Percentiles rank a stretch among this genome's conserved stretches.
These are phyloP conservation scores for Manis crassicaudata DNA, from an alignment of 2,797 vertebrate species.

Conservation along the genomic window DNA sequence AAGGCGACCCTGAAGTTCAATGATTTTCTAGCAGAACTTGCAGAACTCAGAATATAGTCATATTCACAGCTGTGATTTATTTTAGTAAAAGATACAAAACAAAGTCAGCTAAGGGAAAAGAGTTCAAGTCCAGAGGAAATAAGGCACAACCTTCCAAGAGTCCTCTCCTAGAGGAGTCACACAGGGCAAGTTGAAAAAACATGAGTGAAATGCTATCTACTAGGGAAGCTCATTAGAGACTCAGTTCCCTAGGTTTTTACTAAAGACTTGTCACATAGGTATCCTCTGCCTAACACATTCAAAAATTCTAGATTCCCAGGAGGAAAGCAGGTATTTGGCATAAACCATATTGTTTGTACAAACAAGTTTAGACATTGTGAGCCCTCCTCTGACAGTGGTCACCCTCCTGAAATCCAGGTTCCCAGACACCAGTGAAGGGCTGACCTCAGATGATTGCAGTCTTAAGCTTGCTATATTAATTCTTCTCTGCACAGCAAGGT, in stretches of 20 bases:
- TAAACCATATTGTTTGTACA: not conserved
- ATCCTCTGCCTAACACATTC: not conserved
- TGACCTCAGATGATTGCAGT: not conserved
- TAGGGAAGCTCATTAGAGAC: not conserved
- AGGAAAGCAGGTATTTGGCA: not conserved
- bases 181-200: not conserved
- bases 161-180: not conserved
- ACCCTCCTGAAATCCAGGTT: not conserved
- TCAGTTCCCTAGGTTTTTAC: not conserved
- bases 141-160: not conserved
- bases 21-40: not conserved
- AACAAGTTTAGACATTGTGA: not conserved
- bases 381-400: not conserved
- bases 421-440: too few relatives aligned
- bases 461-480: not conserved
- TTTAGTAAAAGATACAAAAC: slow-evolving; percentile 27
- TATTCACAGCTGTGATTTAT: not conserved
- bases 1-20: not conserved
- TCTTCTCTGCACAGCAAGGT: not conserved
- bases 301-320: not conserved
- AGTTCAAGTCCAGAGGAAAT: not conserved
- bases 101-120: not conserved
- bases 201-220: not conserved
- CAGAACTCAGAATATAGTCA: not conserved
- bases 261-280: not conserved